Conservation (phyloP, 2,888 invertebrate species). For the Philaethria dido region DNA sequence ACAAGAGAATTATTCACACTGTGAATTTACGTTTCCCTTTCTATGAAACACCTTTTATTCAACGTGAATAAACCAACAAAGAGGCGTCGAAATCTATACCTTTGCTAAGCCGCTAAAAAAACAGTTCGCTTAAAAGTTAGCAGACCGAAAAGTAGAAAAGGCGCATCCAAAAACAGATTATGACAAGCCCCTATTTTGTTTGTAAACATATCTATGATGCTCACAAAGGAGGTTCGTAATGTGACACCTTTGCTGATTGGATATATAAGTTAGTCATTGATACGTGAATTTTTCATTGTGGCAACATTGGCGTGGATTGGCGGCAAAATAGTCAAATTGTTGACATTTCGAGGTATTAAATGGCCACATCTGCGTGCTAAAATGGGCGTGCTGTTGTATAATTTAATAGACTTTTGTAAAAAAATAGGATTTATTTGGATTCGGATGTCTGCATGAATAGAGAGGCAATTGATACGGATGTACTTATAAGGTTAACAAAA, state of each 20-base stretch:
- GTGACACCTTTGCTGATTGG: constrained; percentile 80
- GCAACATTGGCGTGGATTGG: constrained; percentile 62
- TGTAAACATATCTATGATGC: constrained; percentile 72
- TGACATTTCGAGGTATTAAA: constrained; percentile 67
- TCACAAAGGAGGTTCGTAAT: constrained; percentile 73
- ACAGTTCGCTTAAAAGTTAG: constrained; percentile 68
- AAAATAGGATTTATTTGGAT: constrained; percentile 44
- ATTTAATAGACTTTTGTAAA: constrained; percentile 56
- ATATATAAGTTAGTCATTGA: constrained; percentile 73
- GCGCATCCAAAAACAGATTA: constrained; percentile 80
- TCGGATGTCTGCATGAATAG: constrained; percentile 59
- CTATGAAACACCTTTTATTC: constrained; percentile 70
- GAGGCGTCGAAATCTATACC: constrained; percentile 82
- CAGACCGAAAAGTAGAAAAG: constrained; percentile 76
- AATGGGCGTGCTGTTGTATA: constrained; percentile 55
- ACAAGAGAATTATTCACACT: constrained; percentile 63
- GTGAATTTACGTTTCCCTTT: constrained; percentile 72
- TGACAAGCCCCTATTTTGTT: constrained; percentile 82
- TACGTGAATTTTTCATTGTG: constrained; percentile 68
- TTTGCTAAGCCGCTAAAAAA: constrained; percentile 64
- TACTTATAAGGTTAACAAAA: background rate
- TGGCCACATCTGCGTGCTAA: constrained; percentile 64
- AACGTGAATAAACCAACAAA: constrained; percentile 73
- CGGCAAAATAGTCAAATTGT: constrained; percentile 76
- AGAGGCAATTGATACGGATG: constrained; percentile 6